Conservation (phyloP, 2,113 vertebrate genomes). For the Hemiprocne comata region DNA sequence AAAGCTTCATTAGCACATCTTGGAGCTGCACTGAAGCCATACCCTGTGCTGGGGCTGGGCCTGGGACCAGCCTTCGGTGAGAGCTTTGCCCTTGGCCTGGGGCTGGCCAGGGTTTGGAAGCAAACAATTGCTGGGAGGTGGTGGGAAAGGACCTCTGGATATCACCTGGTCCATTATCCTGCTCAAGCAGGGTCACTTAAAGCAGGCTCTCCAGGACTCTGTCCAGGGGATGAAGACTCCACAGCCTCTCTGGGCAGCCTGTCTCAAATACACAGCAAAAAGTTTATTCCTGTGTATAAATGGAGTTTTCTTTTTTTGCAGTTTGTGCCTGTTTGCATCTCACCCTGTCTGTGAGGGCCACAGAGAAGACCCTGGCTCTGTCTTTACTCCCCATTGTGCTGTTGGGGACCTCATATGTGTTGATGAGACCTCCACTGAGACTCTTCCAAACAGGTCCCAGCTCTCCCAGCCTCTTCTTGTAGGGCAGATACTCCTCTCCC, state of each 20-base stretch:
- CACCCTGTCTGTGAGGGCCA: background rate
- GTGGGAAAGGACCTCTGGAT: background rate
- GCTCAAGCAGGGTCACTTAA: background rate
- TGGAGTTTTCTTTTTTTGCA: background rate
- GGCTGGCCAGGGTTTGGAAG: background rate
- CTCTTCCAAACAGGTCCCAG: background rate
- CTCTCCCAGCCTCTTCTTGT: background rate
- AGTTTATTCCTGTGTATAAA: background rate
- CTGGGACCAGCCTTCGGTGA: background rate
- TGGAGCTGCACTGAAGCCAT: background rate
- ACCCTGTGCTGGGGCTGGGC: fast-evolving
- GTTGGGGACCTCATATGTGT: background rate
- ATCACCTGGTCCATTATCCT: background rate
- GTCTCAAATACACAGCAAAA: background rate
- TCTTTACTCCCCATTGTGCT: background rate
- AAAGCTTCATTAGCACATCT: background rate
- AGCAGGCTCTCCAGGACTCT: background rate
- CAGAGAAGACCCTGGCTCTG: background rate
- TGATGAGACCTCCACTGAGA: background rate
- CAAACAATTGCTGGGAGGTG: background rate
- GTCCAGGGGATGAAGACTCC: background rate
- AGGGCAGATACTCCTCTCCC: background rate
- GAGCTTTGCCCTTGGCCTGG: background rate
- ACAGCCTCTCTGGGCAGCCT: background rate
- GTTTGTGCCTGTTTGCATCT: background rate